Percentiles rank a stretch among this genome's conserved stretches.
Conservation (phyloP, 2,888 invertebrate genomes). For the Zeuzera pyrina region DNA sequence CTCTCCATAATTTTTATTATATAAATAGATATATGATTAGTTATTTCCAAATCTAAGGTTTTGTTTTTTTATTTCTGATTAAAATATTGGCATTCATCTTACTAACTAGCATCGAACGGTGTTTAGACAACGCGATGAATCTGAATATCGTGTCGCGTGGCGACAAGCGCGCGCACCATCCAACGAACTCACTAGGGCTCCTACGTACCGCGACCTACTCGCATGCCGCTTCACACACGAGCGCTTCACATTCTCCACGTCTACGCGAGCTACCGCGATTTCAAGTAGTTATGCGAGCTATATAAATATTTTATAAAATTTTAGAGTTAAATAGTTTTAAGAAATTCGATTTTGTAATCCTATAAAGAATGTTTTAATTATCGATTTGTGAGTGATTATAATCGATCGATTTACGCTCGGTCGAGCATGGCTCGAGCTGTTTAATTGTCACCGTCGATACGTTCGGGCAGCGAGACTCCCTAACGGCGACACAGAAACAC, state of each 20-base stretch:
- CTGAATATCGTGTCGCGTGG: conserved; percentile 7
- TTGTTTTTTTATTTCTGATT: conserved; percentile 57
- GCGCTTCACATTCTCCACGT: conserved; percentile 36
- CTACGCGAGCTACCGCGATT: conserved; percentile 44
- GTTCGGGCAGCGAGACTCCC: not conserved
- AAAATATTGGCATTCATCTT: conserved; percentile 71
- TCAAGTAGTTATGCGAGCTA: conserved; percentile 45
- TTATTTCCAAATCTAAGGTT: conserved; percentile 63
- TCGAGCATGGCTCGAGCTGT: not conserved
- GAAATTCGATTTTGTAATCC: conserved; percentile 57
- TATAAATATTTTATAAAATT: conserved; percentile 59
- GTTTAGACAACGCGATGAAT: conserved; percentile 22
- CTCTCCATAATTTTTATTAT: conserved; percentile 64
- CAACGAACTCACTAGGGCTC: too few relatives aligned
- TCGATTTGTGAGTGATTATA: too few relatives aligned
- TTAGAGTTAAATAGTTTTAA: conserved; percentile 53
- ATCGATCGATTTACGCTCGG: too few relatives aligned
- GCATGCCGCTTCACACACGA: conserved; percentile 20
- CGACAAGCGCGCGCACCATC: conserved; percentile 14
- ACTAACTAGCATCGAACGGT: conserved; percentile 54
- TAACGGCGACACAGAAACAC: not conserved
- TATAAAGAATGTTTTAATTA: conserved; percentile 35
- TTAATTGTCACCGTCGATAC: not conserved
- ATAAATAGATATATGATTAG: conserved; percentile 71
- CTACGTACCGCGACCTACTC: conserved; percentile 4